Evolutionary conservation across 2,113 vertebrate genomes (phyloP), one percentile per base, ranked within the genome.

Genomic region (Spilogale gracilis): DNA sequence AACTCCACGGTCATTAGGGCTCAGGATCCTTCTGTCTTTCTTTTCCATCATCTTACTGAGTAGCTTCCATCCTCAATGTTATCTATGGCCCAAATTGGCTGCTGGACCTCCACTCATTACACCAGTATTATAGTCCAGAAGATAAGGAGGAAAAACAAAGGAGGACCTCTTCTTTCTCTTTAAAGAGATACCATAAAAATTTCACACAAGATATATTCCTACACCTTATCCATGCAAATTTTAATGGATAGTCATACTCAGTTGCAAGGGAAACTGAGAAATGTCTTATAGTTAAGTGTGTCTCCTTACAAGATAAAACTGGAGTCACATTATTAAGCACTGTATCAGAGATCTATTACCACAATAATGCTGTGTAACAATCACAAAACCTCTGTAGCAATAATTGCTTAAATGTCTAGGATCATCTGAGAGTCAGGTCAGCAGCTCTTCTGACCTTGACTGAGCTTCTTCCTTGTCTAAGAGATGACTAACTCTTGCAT

Each of bases 211-310:
- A 60, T 65, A 74, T 85, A 48, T 48, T 6, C 10, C 91, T 91
- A 21, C 30, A 50, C 69, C 11, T 88, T 7, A 82, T 87, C 94
- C 83, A 4, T 3, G 13, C 95, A 60, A 74, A 78, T 12, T 23
- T 71, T 54, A n/a, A 25, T 81, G 12, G 21, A 4, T 54, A 17
- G 30, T 73, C 30, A 82, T 71, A 45, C 3, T 82, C 20, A 89
- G 43, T 63, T 89, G 12, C 32, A 96, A 79, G 1, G 23, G 7
- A 97, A 94, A 87, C 69, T 87, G 17, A 82, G 13, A 93, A 85
- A 85, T 81, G 3, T 25, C 58, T 97, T 92, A 12, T 38, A 81
- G n/a, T 56, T 76, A 25, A 54, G 30, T 54, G 56, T 21, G 27
- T 61, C 43, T 13, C 52, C 27, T 78, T 6, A 88, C 54, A 71